Evolutionary conservation across 2,113 vertebrate genomes (phyloP), one percentile per base, ranked within the genome.

Genomic region (Alectura lathami): DNA sequence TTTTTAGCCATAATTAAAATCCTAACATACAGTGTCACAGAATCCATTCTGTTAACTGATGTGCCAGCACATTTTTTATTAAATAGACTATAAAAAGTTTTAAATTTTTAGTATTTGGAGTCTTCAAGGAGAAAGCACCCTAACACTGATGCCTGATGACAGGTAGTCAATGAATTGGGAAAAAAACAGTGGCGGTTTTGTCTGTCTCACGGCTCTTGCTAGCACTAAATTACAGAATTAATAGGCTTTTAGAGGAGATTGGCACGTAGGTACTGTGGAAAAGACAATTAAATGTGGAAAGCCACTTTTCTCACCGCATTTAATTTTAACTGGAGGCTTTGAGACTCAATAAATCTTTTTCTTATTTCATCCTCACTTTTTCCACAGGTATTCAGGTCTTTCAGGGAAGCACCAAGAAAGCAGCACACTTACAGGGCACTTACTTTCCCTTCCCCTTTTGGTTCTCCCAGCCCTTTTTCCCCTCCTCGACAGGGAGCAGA

Each of bases 281-380:
- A 97, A 98, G 97, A 98, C 97, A 98, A 98, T 98, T 98, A 98
- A 96, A 97, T 92, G 96, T 97, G 90, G 97, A 97, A 98, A 97
- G 94, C 93, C 93, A 94, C 97, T 97, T 97, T 98, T 96, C 96
- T 97, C 95, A 74, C 94, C 27, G 5, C 97, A 84, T 96, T 98
- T 97, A 96, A 97, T 97, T 98, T 97, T 97, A 97, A 96, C 78
- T 36, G 95, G 96, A 97, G 92, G 92, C 95, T 97, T 94, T 70
- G 95, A 95, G 96, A 94, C 96, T 97, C 97, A 91, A 95, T 98
- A 97, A 97, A 97, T 98, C 96, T 97, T 96, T 96, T 95, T 87
- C 96, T 91, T 94, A 56, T 97, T 96, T 97, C 91, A 91, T 94
- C 82, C 85, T 78, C 43, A 72, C 64, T 84, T 94, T 97, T 93